A percentile compares a stretch with the other conserved stretches of the same genome.
Conservation (phyloP, 2,113 vertebrate genomes). For the Centrocercus urophasianus region DNA sequence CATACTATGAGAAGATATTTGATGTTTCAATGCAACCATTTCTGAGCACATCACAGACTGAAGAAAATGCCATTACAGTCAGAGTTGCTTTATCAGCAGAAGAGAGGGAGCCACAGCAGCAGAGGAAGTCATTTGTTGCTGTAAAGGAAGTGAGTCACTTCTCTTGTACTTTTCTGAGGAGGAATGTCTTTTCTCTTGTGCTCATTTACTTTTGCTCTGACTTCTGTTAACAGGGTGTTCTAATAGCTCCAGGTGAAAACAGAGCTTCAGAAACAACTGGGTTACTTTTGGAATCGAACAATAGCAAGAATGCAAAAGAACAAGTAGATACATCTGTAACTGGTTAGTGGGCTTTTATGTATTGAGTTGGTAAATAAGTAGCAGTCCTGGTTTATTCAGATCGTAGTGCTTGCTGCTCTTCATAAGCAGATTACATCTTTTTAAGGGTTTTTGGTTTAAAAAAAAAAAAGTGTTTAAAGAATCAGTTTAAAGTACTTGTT, state of each 20-base stretch:
- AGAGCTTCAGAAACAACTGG: constrained; percentile 66
- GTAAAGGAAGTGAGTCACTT: constrained; percentile 89
- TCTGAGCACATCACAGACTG: constrained; percentile 38
- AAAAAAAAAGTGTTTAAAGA: background rate
- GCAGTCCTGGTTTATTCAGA: background rate
- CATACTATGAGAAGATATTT: constrained; percentile 92
- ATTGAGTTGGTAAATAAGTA: background rate
- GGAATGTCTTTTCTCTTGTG: background rate
- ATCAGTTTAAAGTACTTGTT: background rate
- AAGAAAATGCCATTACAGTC: constrained; percentile 60
- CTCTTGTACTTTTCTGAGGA: background rate
- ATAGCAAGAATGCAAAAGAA: constrained; percentile 54
- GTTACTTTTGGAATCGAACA: constrained; percentile 67
- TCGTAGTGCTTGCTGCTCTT: background rate
- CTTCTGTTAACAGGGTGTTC: constrained; percentile 68
- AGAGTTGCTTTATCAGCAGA: constrained; percentile 74
- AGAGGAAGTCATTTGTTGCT: constrained; percentile 84
- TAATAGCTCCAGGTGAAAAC: constrained; percentile 60
- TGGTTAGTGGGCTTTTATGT: constrained; percentile 69
- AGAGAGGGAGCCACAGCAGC: constrained; percentile 84
- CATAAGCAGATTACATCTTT: background rate
- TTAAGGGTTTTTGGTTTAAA: background rate
- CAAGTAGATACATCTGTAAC: constrained; percentile 46
- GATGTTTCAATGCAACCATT: constrained; percentile 85
- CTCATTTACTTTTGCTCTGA: constrained; percentile 42